Percentiles rank a stretch among this genome's conserved stretches.
Conservation (phyloP, 37 sponge, comb jelly and placozoan species). For the Tethya wilhelma region DNA sequence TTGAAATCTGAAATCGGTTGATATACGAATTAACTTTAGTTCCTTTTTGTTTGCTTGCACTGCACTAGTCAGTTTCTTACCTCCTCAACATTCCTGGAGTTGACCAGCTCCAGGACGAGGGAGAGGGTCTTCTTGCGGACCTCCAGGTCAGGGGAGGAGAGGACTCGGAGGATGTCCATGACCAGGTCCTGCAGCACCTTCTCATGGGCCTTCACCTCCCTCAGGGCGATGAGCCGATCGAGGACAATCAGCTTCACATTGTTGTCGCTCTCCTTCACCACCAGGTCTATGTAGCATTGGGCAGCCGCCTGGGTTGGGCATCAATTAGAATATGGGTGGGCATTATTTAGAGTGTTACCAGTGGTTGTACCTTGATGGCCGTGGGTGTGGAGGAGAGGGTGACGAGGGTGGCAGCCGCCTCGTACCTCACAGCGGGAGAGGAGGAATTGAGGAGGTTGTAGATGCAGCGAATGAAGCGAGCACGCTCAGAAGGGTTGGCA, state of each 20-base stretch:
- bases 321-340: not conserved
- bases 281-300: slow-evolving; percentile 95
- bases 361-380: slow-evolving; percentile 83
- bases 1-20: too few relatives aligned
- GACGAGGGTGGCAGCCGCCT: slow-evolving; percentile 96
- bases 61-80: slow-evolving; percentile 44
- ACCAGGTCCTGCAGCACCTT: slow-evolving; percentile 92
- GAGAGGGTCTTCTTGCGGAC: slow-evolving; percentile 94
- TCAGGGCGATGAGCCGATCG: slow-evolving; percentile 85
- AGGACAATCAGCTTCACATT: slow-evolving; percentile 98
- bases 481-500: slow-evolving; percentile 87
- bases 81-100: slow-evolving; percentile 92
- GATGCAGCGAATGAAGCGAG: slow-evolving; percentile 95
- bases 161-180: slow-evolving; percentile 97
- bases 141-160: slow-evolving; percentile 90
- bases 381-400: slow-evolving; percentile 97
- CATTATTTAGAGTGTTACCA: not conserved
- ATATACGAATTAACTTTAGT: too few relatives aligned
- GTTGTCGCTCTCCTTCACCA: slow-evolving; percentile 99
- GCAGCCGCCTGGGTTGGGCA: slow-evolving; percentile 84
- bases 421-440: slow-evolving; percentile 95
- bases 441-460: slow-evolving; percentile 94
- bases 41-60: too few relatives aligned
- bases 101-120: slow-evolving; percentile 90
- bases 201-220: slow-evolving; percentile 75